Evolutionary conservation across 2,888 invertebrate genomes (phyloP), one percentile per base, ranked within the genome.

Genomic region (Cryptophagus acutangulus): DNA sequence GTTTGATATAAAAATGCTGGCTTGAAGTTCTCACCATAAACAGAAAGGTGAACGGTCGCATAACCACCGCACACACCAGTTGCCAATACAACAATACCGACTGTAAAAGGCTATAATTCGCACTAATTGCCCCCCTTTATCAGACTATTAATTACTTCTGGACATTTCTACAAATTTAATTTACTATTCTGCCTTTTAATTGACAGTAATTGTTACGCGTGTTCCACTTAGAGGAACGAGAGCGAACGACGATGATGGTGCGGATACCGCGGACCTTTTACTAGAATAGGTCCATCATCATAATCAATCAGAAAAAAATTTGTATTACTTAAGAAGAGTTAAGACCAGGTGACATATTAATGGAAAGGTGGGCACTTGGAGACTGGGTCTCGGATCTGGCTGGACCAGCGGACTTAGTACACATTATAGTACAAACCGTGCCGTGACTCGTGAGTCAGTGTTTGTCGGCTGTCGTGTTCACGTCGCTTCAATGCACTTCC

Each of bases 71-170:
- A 5, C 36, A 40, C 41, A 37, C 40, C 45, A 49, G 46, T 50
- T 44, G 47, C 33, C 51, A n/a, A n/a, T n/a, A 43, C 43, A 48
- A 52, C 53, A 51, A 47, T 54, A 48, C 34, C 37, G 45, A 49
- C 51, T 49, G 45, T 53, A 55, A 52, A 49, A 57, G 53, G 53
- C 41, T 48, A 52, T 47, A 51, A 52, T 46, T 52, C 48, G 46
- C 45, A 45, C 58, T 59, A 61, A 62, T 60, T 62, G 57, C 54
- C 53, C 54, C 49, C 49, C n/a, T 54, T 57, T 54, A 59, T 55
- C 52, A 44, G 46, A 42, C 46, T 49, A 49, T 51, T 57, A 55
- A 57, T 57, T 57, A 47, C 44, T 43, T 35, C 24, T 33, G 24
- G 24, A 45, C 39, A 46, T 47, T 47, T 48, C 48, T 41, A 52